phyloP scores from a whole-genome alignment of 1,140 invertebrate species.

The Zaprionus camerounensis region DNA sequence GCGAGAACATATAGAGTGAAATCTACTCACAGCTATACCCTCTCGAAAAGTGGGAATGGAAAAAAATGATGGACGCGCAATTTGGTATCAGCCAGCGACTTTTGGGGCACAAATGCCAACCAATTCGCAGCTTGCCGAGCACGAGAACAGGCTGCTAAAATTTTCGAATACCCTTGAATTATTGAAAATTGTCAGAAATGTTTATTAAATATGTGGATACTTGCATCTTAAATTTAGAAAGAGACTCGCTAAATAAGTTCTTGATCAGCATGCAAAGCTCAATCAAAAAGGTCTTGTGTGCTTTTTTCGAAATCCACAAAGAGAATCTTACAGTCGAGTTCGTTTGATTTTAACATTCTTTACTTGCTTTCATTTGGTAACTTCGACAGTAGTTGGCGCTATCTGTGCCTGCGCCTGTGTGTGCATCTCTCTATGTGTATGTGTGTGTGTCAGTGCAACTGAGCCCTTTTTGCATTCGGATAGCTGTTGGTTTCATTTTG shows the following conservation, averaged over 20 bases:
- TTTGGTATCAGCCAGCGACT: constrained; percentile 49
- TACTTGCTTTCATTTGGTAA: constrained; percentile 63
- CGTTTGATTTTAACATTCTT: not conserved
- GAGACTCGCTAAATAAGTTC: not conserved
- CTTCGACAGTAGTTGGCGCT: constrained; percentile 22
- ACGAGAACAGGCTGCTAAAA: constrained; percentile 45
- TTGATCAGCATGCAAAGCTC: not conserved
- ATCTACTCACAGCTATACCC: not conserved
- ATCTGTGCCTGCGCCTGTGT: not conserved
- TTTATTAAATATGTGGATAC: not conserved
- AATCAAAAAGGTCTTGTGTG: not conserved
- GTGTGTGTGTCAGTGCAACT: not conserved
- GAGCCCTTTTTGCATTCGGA: constrained; percentile 5
- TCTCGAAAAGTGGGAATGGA: constrained; percentile 1
- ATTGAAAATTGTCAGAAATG: not conserved
- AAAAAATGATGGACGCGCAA: constrained; percentile 55
- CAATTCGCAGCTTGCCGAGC: constrained; percentile 45
- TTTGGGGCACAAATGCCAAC: constrained; percentile 50
- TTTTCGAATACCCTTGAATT: constrained; percentile 49
- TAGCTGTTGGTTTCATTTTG: constrained; percentile 41
- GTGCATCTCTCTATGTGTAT: not conserved
- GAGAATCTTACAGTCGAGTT: not conserved
- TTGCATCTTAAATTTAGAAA: not conserved
- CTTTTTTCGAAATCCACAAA: not conserved
- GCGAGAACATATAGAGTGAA: not conserved